Evolutionary conservation across 2,888 invertebrate species (phyloP), one percentile per base, ranked within the genome.

Genomic region (Spilosoma lubricipeda): DNA sequence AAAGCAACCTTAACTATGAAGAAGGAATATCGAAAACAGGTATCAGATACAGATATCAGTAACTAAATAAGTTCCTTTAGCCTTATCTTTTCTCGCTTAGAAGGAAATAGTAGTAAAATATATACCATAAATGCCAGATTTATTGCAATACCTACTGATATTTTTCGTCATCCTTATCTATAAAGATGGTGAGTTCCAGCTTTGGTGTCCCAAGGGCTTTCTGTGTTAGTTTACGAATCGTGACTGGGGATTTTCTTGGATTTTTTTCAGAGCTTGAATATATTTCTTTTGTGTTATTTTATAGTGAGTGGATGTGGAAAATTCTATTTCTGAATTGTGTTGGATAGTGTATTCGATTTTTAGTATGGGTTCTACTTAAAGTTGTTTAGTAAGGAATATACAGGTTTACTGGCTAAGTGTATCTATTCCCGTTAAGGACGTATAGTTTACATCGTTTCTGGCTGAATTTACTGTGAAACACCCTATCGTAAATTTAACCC

Each of bases 91-190:
- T 15, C 8, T 27, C 42, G 39, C 27, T 42, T 18, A 45, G 45
- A 45, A 45, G 67, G 11, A 45, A 20, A 45, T 45, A 27, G 42
- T 27, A 67, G 45, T 63, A 67, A 67, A 67, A 67, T 67, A 30
- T 45, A 67, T 67, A 20, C 27, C 11, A 45, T 42, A 67, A 67
- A 67, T 45, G 20, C 9, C n/a, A 18, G 42, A 67, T 67, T 67
- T 67, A 67, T 30, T 42, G 30, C 45, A 67, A 27, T 42, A 18
- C 30, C 45, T 45, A 45, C 27, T 20, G 67, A 45, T 67, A 67
- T 67, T 45, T 45, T 67, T 45, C 67, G 45, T 45, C 67, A 67
- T 18, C 9, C 45, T 27, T 20, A 45, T 42, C 15, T 30, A 30
- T 63, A 63, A 42, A 67, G 45, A 67, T 27, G 2, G 42, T 27